Base-by-base conservation (phyloP, 1,140 invertebrate species). In the Drosophila sulfurigaster region DNA sequence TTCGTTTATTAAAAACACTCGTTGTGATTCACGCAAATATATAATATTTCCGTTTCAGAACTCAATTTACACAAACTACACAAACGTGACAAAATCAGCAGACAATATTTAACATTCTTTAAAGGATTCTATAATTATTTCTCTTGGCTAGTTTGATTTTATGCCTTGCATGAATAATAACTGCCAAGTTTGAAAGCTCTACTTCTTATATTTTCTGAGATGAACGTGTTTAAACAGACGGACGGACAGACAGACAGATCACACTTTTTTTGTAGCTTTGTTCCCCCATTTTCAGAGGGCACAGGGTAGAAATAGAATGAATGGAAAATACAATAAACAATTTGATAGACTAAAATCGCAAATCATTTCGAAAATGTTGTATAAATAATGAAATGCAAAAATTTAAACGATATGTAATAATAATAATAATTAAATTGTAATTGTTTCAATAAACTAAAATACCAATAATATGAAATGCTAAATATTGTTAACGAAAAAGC, bases 321-420 rank as follows among this genome's bases (percentile, higher is more conserved):
- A 54, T 38, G 2, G 10, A 11, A 54, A 25, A 45, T 25, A 35
- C 32, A 54, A 46, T 48, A 30, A 43, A 62, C 56, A 54, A 70
- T 75, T 75, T 66, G 67, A 76, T 76, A 76, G 74, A 62, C 58
- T 76, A 49, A 66, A 49, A 63, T 16, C 13, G 46, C 46, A 65
- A 85, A 62, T 73, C 67, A 82, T 86, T 82, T 82, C 20, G 20
- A 59, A 80, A 74, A 56, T 65, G 62, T 70, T 79, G 71, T 78
- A 85, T 63, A 75, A 79, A 76, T 69, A 58, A 51, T 70, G 52
- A 59, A 56, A 52, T 52, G 43, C 32, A 58, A 67, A 25, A 67
- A 63, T 51, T 43, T 35, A 30, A 65, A 54, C 32, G 38, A 60
- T 69, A 67, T 49, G 59, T 69, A 59, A 75, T 63, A 54, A 70